Evolutionary conservation across 2,888 invertebrate genomes (phyloP).

Genomic region (Seira ritae): DNA sequence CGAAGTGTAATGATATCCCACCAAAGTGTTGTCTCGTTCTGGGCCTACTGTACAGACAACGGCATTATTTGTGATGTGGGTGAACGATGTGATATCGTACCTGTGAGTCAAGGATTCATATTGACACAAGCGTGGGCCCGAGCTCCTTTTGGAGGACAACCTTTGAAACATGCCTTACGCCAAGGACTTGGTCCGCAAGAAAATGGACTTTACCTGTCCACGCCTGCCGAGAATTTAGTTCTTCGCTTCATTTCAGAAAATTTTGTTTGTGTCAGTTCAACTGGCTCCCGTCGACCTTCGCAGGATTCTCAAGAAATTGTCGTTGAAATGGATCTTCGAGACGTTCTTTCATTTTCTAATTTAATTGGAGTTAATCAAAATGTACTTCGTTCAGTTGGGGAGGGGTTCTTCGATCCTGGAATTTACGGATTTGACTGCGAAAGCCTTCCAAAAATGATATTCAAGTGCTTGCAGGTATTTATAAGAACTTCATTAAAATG

Average conservation of each 20-base stretch:
- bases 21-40: constrained; percentile 79
- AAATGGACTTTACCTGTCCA: constrained; percentile 73
- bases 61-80: constrained; percentile 81
- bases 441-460: constrained; percentile 78
- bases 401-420: constrained; percentile 79
- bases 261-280: constrained; percentile 70
- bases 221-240: constrained; percentile 72
- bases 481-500: neutral
- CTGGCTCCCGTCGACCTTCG: constrained; percentile 67
- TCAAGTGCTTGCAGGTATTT: constrained; percentile 77
- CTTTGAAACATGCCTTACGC: constrained; percentile 72
- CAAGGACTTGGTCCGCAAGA: constrained; percentile 73
- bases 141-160: constrained; percentile 68
- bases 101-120: constrained; percentile 73
- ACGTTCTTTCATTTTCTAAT: constrained; percentile 70
- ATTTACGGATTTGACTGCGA: constrained; percentile 79
- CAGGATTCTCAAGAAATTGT: constrained; percentile 73
- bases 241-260: constrained; percentile 73
- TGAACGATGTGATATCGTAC: constrained; percentile 76
- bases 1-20: constrained; percentile 74
- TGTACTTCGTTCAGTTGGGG: constrained; percentile 75
- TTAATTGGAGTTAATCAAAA: constrained; percentile 73
- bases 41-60: constrained; percentile 79
- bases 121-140: constrained; percentile 70
- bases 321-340: constrained; percentile 73